phyloP scores from a whole-genome alignment of 1,140 invertebrate genomes.

The Cydia strobilella region DNA sequence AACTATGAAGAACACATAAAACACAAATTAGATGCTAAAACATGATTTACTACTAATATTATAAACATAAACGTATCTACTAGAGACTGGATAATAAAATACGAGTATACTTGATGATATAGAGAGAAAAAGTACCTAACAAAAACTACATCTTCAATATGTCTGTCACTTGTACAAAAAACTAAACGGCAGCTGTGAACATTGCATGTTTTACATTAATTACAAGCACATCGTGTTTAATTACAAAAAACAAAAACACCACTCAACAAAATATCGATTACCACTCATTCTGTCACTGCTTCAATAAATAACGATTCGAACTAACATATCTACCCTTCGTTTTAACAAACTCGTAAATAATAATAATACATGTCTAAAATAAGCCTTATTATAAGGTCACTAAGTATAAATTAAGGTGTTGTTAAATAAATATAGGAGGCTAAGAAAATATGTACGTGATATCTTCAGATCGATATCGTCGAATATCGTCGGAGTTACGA shows the following conservation, averaged over 20 bases:
- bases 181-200: conserved; percentile 4
- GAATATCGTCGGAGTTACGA: conserved; percentile 50
- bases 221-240: conserved; percentile 20
- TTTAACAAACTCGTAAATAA: not conserved
- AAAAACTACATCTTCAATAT: not conserved
- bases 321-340: not conserved
- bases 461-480: conserved; percentile 44
- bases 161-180: not conserved
- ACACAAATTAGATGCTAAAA: too few relatives aligned
- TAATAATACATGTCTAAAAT: not conserved
- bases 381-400: not conserved
- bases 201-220: conserved; percentile 14
- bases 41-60: too few relatives aligned
- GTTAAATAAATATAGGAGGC: conserved; percentile 5
- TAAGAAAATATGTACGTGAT: conserved; percentile 16
- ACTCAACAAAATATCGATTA: conserved; percentile 30
- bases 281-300: conserved; percentile 23
- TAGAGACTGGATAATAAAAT: too few relatives aligned
- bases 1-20: too few relatives aligned
- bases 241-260: conserved; percentile 2
- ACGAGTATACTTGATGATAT: too few relatives aligned
- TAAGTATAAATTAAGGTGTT: not conserved
- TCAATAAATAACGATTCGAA: conserved; percentile 19
- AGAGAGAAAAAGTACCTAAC: not conserved
- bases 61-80: too few relatives aligned